Evolutionary conservation across 2,797 vertebrate genomes (phyloP).

Genomic region (Cossypha dichroa): DNA sequence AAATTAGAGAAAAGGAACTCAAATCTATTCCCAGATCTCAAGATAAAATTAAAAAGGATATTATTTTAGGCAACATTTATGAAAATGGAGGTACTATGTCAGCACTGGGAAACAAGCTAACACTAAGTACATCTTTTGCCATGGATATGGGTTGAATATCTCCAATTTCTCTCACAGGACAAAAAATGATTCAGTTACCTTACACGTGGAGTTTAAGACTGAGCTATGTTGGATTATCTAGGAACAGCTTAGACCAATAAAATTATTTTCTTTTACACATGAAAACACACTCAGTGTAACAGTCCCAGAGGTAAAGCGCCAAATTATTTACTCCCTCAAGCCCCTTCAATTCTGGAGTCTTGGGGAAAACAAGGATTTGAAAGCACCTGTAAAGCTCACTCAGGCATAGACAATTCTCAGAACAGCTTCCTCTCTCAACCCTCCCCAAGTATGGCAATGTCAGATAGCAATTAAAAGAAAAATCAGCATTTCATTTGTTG

Average conservation of each 20-base stretch:
- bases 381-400: neutral
- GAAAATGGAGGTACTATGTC: neutral
- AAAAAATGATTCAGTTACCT: constrained; percentile 6
- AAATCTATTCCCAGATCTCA: neutral
- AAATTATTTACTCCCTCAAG: constrained; percentile 8
- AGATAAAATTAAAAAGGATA: constrained; percentile 59
- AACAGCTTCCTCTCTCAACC: neutral
- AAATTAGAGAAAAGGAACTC: constrained; percentile 51
- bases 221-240: neutral
- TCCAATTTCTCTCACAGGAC: neutral
- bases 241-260: neutral
- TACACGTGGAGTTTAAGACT: neutral
- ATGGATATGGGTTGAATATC: neutral
- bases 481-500: neutral
- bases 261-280: neutral
- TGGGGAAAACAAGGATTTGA: neutral
- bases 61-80: constrained; percentile 27
- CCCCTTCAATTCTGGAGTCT: neutral
- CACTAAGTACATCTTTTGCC: constrained; percentile 2
- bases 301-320: neutral
- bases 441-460: neutral
- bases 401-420: neutral
- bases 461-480: neutral
- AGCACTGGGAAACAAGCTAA: constrained; percentile 27
- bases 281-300: neutral